Evolutionary conservation across 2,797 vertebrate species (phyloP), one percentile per base, ranked within the genome.

Genomic region (Leuciscus waleckii): DNA sequence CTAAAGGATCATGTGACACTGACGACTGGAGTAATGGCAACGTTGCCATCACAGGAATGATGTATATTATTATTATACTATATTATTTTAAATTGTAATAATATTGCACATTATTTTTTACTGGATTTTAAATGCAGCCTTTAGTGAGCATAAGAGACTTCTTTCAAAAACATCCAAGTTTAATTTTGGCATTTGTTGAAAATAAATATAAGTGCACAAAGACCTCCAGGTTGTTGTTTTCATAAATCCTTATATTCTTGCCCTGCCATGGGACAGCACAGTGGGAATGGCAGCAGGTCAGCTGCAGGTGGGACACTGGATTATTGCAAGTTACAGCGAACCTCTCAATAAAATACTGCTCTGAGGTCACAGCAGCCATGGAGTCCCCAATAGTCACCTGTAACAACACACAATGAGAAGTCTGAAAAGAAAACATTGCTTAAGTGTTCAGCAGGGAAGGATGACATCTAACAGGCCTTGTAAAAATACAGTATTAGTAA

Each of bases 241-340:
- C 91, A 91, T 94, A 92, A 82, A 95, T 56, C 10, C 89, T 56
- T 17, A 95, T 83, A 0, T 95, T 90, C 37, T 93, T 94, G 69
- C 90, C 89, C 56, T 89, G 79, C 35, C 79, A 17, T 6, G 94
- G 93, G 4, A 93, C 26, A 4, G 87, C 92, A 86, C 87, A 94
- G 19, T 92, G 88, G 7, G 90, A 90, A 4, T 43, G 79, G 81
- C 93, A 93, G 85, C 93, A 95, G 16, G 94, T 92, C 16, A 95
- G 89, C 88, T 95, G 95, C 73, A 85, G 76, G 35, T 94, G 92
- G 2, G 92, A 92, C 26, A 90, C 29, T 1, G 88, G 76, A 67
- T 71, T 69, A 5, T 91, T 92, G 86, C 89, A 92, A 5, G 75
- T 78, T 65, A 94, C 32, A 68, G 68, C 75, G n/a, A 94, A 86